Evolutionary conservation across 2,797 vertebrate species (phyloP), one percentile per base, ranked within the genome.

Genomic region (Gadopsis marmoratus): DNA sequence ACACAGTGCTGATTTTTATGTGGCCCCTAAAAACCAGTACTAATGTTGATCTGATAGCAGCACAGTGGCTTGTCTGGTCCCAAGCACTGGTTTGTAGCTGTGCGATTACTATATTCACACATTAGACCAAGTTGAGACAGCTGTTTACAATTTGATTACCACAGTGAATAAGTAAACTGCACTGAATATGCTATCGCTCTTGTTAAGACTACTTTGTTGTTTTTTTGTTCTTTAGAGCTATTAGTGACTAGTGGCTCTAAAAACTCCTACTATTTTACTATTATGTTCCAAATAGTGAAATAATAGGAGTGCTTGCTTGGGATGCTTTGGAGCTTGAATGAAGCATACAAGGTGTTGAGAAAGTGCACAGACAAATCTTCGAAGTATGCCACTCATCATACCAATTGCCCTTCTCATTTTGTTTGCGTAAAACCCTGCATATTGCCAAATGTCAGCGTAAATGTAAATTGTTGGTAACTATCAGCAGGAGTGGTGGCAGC

Each of bases 71-170:
- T 76, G 14, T 74, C 41, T 54, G 58, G 11, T 71, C 26, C 31
- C 14, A 21, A 33, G 23, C 48, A 73, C 54, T 62, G 23, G 55
- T 69, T 75, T 79, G 29, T 74, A 16, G 31, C 60, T 71, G n/a
- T 76, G 55, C 56, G 73, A 39, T 76, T 64, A 45, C 66, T 13
- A 66, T 50, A 79, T 56, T 81, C 73, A 71, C 65, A 63, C 7
- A 47, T 64, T 73, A 47, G 50, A 72, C 66, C 23, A 75, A 47
- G n/a, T 65, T 65, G 33, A 83, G 53, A 55, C 35, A 65, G 31
- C 50, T 77, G 45, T 62, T 79, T 79, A 26, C 19, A 73, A 21
- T 71, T 19, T 65, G 7, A 81, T 79, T 66, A 56, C 19, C 0
- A 2, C 11, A 16, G 10, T 66, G n/a, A 74, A 63, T 51, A 63